phyloP scores from a whole-genome alignment of 2,888 invertebrate genomes.

The Frankliniella intonsa region DNA sequence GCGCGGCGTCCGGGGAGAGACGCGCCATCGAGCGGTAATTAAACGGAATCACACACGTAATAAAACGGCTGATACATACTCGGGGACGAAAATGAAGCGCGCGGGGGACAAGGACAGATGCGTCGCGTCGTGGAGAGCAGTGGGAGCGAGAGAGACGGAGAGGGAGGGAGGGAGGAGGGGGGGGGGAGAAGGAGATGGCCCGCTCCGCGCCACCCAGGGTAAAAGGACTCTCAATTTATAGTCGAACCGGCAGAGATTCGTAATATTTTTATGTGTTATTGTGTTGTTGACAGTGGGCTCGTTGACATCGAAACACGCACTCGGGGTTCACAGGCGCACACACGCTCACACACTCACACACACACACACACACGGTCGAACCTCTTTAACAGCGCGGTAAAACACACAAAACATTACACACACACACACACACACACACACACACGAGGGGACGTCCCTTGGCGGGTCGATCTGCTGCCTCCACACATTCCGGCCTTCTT shows the following conservation, averaged over 20 bases:
- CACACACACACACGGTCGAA: neutral
- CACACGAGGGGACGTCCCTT: too few relatives aligned
- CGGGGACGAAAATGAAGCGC: neutral
- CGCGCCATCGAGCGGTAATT: too few relatives aligned
- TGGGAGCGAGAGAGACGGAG: too few relatives aligned
- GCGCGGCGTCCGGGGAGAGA: too few relatives aligned
- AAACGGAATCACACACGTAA: too few relatives aligned
- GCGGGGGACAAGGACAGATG: neutral
- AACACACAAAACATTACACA: too few relatives aligned
- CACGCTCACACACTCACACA: neutral
- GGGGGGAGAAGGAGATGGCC: too few relatives aligned
- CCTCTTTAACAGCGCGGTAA: neutral
- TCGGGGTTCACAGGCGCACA: neutral
- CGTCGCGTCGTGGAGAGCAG: too few relatives aligned
- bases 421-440: too few relatives aligned
- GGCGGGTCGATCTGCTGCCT: neutral
- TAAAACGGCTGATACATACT: neutral
- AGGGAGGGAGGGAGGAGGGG: too few relatives aligned
- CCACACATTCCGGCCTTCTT: conserved; percentile 4
- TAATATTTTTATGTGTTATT: conserved; percentile 27
- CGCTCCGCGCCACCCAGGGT: too few relatives aligned
- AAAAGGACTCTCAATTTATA: neutral
- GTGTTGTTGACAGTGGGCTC: conserved; percentile 20
- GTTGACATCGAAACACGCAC: neutral
- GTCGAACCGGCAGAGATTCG: neutral